These are phyloP conservation scores for Rhea pennata DNA, from an alignment of 2,113 vertebrate species.

Conservation along the genomic window DNA sequence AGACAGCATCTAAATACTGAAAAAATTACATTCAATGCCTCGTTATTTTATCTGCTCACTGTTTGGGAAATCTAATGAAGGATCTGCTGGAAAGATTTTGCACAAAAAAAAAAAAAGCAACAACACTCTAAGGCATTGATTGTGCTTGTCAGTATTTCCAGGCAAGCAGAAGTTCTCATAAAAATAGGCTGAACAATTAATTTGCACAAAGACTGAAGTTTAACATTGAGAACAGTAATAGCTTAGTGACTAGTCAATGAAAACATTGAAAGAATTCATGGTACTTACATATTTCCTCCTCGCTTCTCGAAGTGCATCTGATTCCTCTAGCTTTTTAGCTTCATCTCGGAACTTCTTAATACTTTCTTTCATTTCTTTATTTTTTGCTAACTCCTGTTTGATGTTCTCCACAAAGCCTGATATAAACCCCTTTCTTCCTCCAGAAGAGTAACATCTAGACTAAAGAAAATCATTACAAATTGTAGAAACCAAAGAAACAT, in stretches of 20 bases:
- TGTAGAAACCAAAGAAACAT: background rate
- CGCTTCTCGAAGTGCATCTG: slow-evolving; percentile 89
- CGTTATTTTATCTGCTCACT: background rate
- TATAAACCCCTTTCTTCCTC: slow-evolving; percentile 90
- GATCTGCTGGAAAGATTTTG: background rate
- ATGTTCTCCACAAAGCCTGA: slow-evolving; percentile 91
- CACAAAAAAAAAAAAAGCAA: background rate
- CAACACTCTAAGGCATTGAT: background rate
- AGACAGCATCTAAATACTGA: background rate
- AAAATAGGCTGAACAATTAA: rapidly evolving
- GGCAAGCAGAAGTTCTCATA: background rate
- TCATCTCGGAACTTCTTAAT: slow-evolving; percentile 95
- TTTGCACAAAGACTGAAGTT: background rate
- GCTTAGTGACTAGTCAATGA: background rate
- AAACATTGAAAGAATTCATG: background rate
- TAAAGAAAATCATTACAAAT: slow-evolving; percentile 20
- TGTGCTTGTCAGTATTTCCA: background rate
- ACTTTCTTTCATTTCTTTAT: slow-evolving; percentile 97
- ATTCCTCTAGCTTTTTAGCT: slow-evolving; percentile 93
- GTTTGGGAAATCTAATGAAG: background rate
- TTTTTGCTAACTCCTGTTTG: slow-evolving; percentile 93
- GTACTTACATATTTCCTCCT: slow-evolving; percentile 93
- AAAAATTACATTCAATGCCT: background rate
- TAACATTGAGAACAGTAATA: rapidly evolving
- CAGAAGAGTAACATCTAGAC: slow-evolving; percentile 76